A percentile compares a stretch with the other conserved stretches of the same genome.
phyloP scores from a whole-genome alignment of 1,140 invertebrate genomes.

The Mycetomoellerius zeteki region DNA sequence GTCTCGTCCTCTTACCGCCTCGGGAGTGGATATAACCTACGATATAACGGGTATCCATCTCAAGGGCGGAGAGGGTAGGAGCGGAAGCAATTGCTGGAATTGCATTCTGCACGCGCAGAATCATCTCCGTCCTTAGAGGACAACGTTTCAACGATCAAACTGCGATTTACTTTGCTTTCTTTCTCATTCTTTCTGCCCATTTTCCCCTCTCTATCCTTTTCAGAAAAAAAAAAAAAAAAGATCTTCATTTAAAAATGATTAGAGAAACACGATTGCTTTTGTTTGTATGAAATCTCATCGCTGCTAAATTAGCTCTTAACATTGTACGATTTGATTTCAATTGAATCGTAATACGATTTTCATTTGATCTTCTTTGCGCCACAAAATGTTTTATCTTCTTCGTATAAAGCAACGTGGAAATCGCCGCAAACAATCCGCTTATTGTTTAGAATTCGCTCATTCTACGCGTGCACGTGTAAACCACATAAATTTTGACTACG shows the following conservation, averaged over 20 bases:
- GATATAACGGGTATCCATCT: constrained; percentile 65
- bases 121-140: constrained; percentile 19
- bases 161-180: constrained; percentile 24
- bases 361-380: too few relatives aligned
- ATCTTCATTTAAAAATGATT: background rate
- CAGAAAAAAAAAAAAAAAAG: too few relatives aligned
- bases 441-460: constrained; percentile 21
- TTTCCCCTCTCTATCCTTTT: background rate
- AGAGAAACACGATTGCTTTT: background rate
- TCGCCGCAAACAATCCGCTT: background rate
- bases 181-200: background rate
- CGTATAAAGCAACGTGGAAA: constrained; percentile 2
- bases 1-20: constrained; percentile 66
- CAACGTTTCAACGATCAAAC: constrained; percentile 33
- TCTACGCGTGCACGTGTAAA: background rate
- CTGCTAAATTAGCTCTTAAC: background rate
- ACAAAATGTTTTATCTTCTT: background rate
- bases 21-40: constrained; percentile 63
- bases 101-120: constrained; percentile 24
- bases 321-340: background rate
- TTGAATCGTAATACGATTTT: background rate
- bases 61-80: background rate
- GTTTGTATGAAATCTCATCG: too few relatives aligned
- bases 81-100: constrained; percentile 56
- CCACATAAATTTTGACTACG: constrained; percentile 48